These are phyloP conservation scores for Siphamia tubifer DNA, from an alignment of 2,113 vertebrate species.

Conservation along the genomic window DNA sequence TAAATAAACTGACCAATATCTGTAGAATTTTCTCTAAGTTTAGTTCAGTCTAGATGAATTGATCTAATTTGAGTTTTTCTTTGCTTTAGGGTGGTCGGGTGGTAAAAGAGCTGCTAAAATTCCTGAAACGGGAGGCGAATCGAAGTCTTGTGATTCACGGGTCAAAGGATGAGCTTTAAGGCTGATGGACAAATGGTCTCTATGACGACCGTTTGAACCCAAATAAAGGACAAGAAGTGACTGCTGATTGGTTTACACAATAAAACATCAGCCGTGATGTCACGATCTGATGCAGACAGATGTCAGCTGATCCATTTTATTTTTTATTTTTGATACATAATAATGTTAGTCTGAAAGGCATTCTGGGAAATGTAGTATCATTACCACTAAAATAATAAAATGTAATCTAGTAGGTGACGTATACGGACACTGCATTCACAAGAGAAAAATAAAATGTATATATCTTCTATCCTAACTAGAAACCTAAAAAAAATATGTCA, in stretches of 20 bases:
- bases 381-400: no score
- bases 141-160: not conserved
- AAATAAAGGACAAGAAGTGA: not conserved
- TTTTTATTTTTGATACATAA: not conserved
- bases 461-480: no score
- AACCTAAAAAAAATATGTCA: no score
- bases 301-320: not conserved
- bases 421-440: no score
- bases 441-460: no score
- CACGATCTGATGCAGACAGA: not conserved
- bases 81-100: constrained; percentile 69
- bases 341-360: not conserved
- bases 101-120: constrained; percentile 75
- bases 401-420: no score
- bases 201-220: not conserved
- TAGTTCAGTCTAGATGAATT: no score
- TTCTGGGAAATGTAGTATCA: not conserved
- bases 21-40: no score
- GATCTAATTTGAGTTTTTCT: not conserved
- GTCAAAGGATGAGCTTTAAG: constrained; percentile 66
- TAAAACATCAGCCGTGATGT: not conserved
- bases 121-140: constrained; percentile 65
- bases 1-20: no score
- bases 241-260: not conserved
- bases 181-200: not conserved